Evolutionary conservation across 2,888 invertebrate genomes (phyloP), one percentile per base, ranked within the genome.

Genomic region (Acronicta aceris): DNA sequence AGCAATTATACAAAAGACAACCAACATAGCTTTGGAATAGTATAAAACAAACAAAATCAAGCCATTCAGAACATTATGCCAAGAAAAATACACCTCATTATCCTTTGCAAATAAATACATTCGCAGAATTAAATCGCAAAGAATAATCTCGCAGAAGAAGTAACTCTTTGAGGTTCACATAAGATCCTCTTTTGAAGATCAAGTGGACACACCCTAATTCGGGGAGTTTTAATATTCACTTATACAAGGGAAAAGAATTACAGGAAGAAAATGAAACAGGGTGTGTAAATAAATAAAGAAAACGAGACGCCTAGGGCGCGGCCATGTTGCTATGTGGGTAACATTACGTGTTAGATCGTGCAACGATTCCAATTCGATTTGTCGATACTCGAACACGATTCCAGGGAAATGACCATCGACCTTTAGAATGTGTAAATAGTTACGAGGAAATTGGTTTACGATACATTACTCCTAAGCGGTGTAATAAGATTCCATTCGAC

Each of bases 161-260:
- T 59, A 54, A 78, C 85, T 73, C 66, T 86, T 78, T 77, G 75
- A 50, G 72, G 78, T 71, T 36, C 49, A 67, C 40, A 70, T 81
- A 86, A 83, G 83, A 78, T 61, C 69, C 63, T 68, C 48, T 81
- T 83, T 81, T 42, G 67, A 55, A 36, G 67, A 76, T 73, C 65
- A 63, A 64, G 55, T 55, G 68, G 59, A 47, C 59, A 66, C 79
- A 83, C 85, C 86, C 87, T 87, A 84, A 89, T 89, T 87, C 87
- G 65, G 83, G 81, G 85, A 85, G 88, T 89, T 92, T 91, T 92
- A 92, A 91, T 92, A 92, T 93, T 93, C 90, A 89, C 89, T 92
- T 93, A 88, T 87, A 89, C 89, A 85, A 86, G 89, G 89, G 90
- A 89, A 93, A 92, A 92, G 93, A 93, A 94, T 94, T 93, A 92